phyloP scores from a whole-genome alignment of 1,140 invertebrate species.

The Diabrotica virgifera region DNA sequence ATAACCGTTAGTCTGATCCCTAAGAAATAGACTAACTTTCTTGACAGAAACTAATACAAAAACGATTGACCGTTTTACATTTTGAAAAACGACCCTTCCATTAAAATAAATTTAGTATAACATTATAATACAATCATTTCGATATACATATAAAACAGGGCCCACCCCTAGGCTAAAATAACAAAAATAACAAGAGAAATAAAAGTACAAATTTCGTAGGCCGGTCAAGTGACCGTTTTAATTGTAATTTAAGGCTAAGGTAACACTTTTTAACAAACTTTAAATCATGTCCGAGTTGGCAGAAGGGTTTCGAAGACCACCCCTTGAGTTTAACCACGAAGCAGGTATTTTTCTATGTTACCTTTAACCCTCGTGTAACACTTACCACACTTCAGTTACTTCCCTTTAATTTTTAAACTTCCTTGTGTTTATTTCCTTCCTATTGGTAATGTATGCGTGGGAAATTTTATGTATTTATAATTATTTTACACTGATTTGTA shows the following conservation, averaged over 20 bases:
- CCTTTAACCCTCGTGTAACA: constrained; percentile 26
- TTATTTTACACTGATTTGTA: no score
- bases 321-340: constrained; percentile 26
- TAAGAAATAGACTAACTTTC: constrained; percentile 11
- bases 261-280: constrained; percentile 36
- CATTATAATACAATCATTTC: constrained; percentile 30
- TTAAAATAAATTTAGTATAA: constrained; percentile 31
- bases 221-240: constrained; percentile 29
- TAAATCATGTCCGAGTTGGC: constrained; percentile 30
- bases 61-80: constrained; percentile 18
- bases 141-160: constrained; percentile 22
- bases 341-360: constrained; percentile 24
- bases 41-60: constrained; percentile 19
- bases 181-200: constrained; percentile 22
- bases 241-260: constrained; percentile 37
- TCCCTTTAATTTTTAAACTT: constrained; percentile 20
- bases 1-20: constrained; percentile 6
- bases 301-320: constrained; percentile 26
- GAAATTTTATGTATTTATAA: not conserved
- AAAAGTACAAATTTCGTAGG: constrained; percentile 34
- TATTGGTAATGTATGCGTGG: not conserved
- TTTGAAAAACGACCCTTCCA: constrained; percentile 23
- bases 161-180: constrained; percentile 15
- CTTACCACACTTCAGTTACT: constrained; percentile 28
- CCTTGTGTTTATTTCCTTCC: constrained; percentile 34